Conservation (phyloP, 2,797 vertebrate species). For the Tokudaia tokunoshimensis region DNA sequence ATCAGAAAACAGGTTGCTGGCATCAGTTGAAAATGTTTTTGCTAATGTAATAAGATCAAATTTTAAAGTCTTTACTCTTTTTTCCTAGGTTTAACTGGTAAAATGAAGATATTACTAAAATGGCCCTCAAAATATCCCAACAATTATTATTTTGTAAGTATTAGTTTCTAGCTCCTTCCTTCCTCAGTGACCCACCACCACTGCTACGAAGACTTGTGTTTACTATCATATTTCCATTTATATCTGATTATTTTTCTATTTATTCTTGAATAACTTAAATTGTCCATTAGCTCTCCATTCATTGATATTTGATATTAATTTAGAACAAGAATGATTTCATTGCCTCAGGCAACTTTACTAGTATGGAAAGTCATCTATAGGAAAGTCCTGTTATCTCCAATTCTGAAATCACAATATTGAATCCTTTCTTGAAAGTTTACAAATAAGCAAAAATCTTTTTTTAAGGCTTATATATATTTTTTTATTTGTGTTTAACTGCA, state of each 20-base stretch:
- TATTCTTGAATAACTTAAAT: constrained; percentile 24
- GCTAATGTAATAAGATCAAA: constrained; percentile 34
- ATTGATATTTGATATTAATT: constrained; percentile 57
- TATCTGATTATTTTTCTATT: constrained; percentile 26
- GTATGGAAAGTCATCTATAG: constrained; percentile 53
- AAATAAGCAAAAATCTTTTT: constrained; percentile 35
- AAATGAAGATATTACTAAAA: constrained; percentile 71
- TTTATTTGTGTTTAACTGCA: not conserved
- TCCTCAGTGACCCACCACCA: not conserved
- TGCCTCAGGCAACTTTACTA: constrained; percentile 51
- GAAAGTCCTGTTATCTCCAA: not conserved
- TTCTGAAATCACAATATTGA: constrained; percentile 64
- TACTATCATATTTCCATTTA: constrained; percentile 55
- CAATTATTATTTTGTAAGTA: constrained; percentile 75
- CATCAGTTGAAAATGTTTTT: constrained; percentile 59
- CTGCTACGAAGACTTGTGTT: constrained; percentile 47
- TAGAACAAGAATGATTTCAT: constrained; percentile 52
- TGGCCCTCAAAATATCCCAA: constrained; percentile 17
- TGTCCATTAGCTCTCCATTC: not conserved
- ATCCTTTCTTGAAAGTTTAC: constrained; percentile 49
- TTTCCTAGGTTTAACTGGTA: constrained; percentile 73
- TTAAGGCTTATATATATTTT: not conserved
- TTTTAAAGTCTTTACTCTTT: constrained; percentile 70
- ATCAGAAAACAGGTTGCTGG: constrained; percentile 46
- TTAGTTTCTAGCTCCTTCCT: constrained; percentile 17